Evolutionary conservation across 2,888 invertebrate genomes (phyloP).

Genomic region (Aleiodes testaceus): DNA sequence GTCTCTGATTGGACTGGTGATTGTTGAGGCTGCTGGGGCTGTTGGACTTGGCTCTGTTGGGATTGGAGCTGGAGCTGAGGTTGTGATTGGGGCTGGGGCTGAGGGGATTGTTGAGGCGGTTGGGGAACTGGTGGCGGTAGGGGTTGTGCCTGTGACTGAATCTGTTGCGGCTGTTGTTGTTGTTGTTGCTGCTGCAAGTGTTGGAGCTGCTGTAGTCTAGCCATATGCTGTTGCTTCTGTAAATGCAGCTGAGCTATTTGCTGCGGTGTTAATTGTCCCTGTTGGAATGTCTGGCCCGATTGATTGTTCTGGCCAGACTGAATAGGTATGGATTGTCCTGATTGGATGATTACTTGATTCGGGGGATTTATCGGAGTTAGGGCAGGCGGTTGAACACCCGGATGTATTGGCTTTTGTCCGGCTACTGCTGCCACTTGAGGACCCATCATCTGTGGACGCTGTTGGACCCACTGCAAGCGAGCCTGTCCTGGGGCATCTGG

Average conservation of each 20-base stretch:
- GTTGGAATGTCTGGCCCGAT: slow-evolving; percentile 66
- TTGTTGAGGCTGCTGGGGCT: slow-evolving; percentile 78
- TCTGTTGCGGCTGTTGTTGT: slow-evolving; percentile 77
- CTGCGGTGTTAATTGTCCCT: slow-evolving; percentile 71
- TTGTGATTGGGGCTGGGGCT: slow-evolving; percentile 60
- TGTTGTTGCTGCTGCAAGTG: slow-evolving; percentile 71
- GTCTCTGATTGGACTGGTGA: slow-evolving; percentile 68
- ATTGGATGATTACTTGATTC: slow-evolving; percentile 58
- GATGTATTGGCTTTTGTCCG: slow-evolving; percentile 68
- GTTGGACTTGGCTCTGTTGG: slow-evolving; percentile 74
- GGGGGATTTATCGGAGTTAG: slow-evolving; percentile 66
- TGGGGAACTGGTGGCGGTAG: slow-evolving; percentile 74
- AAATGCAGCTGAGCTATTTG: slow-evolving; percentile 73
- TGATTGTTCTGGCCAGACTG: slow-evolving; percentile 59
- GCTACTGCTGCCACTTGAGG: slow-evolving; percentile 74
- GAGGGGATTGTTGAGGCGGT: slow-evolving; percentile 59
- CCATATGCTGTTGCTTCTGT: slow-evolving; percentile 72
- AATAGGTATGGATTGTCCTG: slow-evolving; percentile 56
- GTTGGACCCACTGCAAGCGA: slow-evolving; percentile 79
- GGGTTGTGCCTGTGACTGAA: slow-evolving; percentile 76
- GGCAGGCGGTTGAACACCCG: slow-evolving; percentile 68
- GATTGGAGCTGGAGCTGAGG: slow-evolving; percentile 52
- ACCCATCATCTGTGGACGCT: slow-evolving; percentile 77
- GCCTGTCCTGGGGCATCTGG: slow-evolving; percentile 79
- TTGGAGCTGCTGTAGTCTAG: slow-evolving; percentile 62